Base-by-base conservation (phyloP, 2,888 invertebrate species). In the Lathronympha strigana region DNA sequence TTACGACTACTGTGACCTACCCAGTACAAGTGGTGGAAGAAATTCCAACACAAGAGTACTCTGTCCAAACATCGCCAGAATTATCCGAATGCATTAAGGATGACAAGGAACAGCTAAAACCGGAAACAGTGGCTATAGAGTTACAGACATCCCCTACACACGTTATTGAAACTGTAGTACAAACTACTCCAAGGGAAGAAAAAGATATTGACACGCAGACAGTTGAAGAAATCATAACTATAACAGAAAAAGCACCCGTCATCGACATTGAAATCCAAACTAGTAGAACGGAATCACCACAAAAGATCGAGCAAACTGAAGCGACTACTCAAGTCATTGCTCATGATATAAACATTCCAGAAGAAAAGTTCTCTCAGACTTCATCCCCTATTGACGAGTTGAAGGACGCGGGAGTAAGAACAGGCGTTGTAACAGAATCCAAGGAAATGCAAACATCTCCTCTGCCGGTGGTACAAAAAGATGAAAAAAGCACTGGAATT, bases 21-120 rank as follows among this genome's bases (percentile, higher is more conserved):
- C 93, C 94, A 58, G 87, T 95, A 19, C 92, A 93, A n/a, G 90
- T 94, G 5, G 76, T 94, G 5, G 94, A 94, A 87, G 87, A 93
- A 76, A 84, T 93, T n/a, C 70, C 86, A n/a, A 93, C 93, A 1
- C 90, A 93, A 76, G 94, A 94, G 78, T 89, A 84, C 71, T 90
- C 92, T 11, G 81, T 93, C 21, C 94, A 94, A 80, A 94, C 94
- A 2, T 94, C 94, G 11, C 94, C 94, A 13, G 82, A 80, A 9
- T 86, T 86, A 72, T 81, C 87, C 2, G 82, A 92, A 28, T 85
- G 87, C 67, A 72, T 87, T 6, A 80, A 81, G 62, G 88, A 90
- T 69, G 85, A 86, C 67, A 71, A 77, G 19, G 71, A 79, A 70
- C 76, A 83, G 63, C 66, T 75, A 31, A 81, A 81, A 69, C 83